Evolutionary conservation across 1,140 invertebrate genomes (phyloP).

Genomic region (Yoshiicerus persimilis): DNA sequence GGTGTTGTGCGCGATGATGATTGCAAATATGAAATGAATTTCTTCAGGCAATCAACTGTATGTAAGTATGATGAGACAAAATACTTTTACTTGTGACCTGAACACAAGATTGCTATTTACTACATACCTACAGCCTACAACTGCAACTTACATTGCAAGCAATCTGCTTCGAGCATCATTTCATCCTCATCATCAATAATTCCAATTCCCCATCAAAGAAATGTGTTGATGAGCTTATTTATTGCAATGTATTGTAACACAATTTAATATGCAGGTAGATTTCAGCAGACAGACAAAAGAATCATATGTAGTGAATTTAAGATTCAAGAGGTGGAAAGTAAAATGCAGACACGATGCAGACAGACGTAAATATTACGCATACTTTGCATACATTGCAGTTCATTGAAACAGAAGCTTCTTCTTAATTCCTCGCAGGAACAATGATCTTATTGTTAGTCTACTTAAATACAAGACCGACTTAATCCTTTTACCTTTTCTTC

Average conservation of each 20-base stretch:
- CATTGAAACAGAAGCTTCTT: not conserved
- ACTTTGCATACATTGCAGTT: not conserved
- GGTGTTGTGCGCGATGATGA: too few species aligned
- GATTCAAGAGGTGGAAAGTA: not conserved
- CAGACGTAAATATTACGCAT: not conserved
- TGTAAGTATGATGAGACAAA: not conserved
- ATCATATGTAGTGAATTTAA: not conserved
- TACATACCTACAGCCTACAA: not conserved
- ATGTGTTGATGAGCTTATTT: constrained; percentile 13
- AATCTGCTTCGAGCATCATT: not conserved
- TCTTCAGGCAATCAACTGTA: not conserved
- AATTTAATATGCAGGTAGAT: not conserved
- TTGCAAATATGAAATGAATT: too few species aligned
- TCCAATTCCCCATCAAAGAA: not conserved
- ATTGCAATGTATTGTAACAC: not conserved
- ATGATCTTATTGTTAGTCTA: not conserved
- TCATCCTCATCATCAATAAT: not conserved
- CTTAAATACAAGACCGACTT: not conserved
- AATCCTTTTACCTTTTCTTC: not conserved
- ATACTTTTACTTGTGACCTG: constrained; percentile 5
- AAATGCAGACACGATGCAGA: not conserved
- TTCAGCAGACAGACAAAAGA: not conserved
- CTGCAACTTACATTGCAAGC: not conserved
- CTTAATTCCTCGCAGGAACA: not conserved
- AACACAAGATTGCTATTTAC: not conserved